Percentiles rank a stretch among this genome's conserved stretches.
Conservation (phyloP, 1,140 invertebrate genomes). For the Orussus abietinus region DNA sequence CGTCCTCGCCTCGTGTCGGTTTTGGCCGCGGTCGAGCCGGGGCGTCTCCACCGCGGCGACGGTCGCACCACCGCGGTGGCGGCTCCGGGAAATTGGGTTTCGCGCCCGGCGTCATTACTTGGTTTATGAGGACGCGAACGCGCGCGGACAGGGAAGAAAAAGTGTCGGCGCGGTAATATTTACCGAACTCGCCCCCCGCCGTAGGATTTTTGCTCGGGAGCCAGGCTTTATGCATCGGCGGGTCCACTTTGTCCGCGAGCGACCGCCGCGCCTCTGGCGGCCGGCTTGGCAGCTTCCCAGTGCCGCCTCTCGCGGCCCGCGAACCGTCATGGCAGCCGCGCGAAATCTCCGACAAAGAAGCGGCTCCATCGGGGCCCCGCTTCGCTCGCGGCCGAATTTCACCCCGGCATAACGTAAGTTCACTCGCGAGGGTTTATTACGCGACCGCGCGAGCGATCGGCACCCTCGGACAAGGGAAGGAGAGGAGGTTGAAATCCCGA, state of each 20-base stretch:
- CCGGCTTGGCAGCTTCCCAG: conserved; percentile 32
- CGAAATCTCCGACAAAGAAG: no score
- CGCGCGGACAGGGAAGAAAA: conserved; percentile 36
- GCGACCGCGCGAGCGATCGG: no score
- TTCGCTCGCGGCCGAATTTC: no score
- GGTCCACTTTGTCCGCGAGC: conserved; percentile 30
- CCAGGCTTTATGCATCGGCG: conserved; percentile 24
- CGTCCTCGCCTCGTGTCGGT: no score
- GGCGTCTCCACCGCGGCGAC: no score
- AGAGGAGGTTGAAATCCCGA: conserved; percentile 1
- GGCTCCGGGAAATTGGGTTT: conserved; percentile 28
- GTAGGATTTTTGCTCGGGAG: conserved; percentile 21
- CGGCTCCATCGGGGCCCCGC: no score
- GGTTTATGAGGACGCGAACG: conserved; percentile 40
- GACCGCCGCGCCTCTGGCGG: conserved; percentile 17
- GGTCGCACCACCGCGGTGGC: no score
- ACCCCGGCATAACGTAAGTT: no score
- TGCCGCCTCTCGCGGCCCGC: conserved; percentile 20
- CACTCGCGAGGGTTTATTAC: no score
- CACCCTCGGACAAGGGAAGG: no score
- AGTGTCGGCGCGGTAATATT: conserved; percentile 31
- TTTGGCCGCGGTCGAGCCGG: no score
- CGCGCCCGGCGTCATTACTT: conserved; percentile 35
- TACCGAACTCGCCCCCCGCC: conserved; percentile 22
- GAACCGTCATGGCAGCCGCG: no score